These are phyloP conservation scores for Echeneis naucrates DNA, from an alignment of 2,797 vertebrate genomes.

Conservation along the genomic window DNA sequence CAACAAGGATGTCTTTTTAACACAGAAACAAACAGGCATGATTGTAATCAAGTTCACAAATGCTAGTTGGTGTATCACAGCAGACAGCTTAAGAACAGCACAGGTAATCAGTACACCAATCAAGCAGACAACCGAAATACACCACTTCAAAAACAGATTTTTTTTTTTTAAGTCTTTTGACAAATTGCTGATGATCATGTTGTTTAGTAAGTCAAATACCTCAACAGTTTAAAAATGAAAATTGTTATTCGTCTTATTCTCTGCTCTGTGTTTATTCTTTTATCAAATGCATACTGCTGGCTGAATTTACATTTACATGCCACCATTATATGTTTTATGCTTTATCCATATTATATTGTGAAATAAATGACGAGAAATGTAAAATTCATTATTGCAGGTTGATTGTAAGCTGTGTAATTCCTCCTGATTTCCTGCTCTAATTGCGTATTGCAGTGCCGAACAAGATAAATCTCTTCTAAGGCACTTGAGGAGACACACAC, in stretches of 20 bases:
- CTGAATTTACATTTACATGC: neutral
- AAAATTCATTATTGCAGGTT: constrained; percentile 14
- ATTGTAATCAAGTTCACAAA: constrained; percentile 61
- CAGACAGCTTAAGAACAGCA: constrained; percentile 35
- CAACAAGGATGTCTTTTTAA: constrained; percentile 11
- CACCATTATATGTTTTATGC: too few species aligned
- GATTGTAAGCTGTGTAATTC: neutral
- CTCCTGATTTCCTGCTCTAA: constrained; percentile 25
- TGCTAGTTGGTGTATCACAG: constrained; percentile 24
- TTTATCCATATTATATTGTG: too few species aligned
- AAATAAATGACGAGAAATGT: constrained; percentile 9
- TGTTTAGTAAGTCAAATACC: neutral
- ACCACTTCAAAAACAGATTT: constrained; percentile 38
- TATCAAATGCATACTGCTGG: neutral
- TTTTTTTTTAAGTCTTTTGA: constrained; percentile 3
- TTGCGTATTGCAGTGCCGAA: constrained; percentile 46
- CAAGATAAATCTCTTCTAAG: constrained; percentile 44
- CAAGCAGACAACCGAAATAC: constrained; percentile 42
- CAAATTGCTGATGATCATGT: constrained; percentile 13
- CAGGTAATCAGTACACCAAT: constrained; percentile 66
- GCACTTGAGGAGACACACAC: constrained; percentile 26
- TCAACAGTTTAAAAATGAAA: constrained; percentile 13
- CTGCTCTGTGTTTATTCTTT: neutral
- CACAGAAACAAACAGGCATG: constrained; percentile 31
- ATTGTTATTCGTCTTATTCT: neutral